These are phyloP conservation scores for Psylliodes chrysocephalus DNA, from an alignment of 2,888 invertebrate genomes.

Conservation along the genomic window DNA sequence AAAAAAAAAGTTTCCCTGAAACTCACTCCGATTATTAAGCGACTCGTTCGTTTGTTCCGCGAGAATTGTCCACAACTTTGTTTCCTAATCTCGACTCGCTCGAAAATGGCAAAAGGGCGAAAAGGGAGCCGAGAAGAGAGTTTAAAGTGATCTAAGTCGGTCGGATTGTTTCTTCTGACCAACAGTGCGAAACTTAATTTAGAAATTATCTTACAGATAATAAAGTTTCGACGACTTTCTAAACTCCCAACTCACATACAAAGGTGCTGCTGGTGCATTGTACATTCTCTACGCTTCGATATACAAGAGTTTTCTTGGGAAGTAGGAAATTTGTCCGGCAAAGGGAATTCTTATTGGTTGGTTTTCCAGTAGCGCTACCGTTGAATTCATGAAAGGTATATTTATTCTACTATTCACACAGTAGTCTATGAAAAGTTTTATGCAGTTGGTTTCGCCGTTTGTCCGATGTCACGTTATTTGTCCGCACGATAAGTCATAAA, in stretches of 20 bases:
- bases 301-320: conserved; percentile 36
- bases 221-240: conserved; percentile 46
- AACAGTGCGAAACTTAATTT: conserved; percentile 51
- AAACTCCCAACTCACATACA: conserved; percentile 40
- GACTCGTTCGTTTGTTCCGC: conserved; percentile 20
- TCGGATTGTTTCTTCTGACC: conserved; percentile 48
- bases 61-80: conserved; percentile 22
- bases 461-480: no score
- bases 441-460: no score
- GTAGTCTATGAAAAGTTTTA: no score
- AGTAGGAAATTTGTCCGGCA: conserved; percentile 37
- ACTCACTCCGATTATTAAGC: conserved; percentile 1
- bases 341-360: not conserved
- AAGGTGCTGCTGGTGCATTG: conserved; percentile 50
- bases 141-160: conserved; percentile 32
- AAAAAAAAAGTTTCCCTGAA: not conserved
- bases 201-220: conserved; percentile 51
- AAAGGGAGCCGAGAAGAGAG: conserved; percentile 25
- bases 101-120: conserved; percentile 24
- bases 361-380: not conserved
- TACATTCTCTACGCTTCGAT: conserved; percentile 40
- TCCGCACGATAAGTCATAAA: no score
- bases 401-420: no score
- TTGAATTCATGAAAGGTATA: no score
- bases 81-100: conserved; percentile 18